Evolutionary conservation across 2,888 invertebrate species (phyloP).

Genomic region (Camponotus fellah): DNA sequence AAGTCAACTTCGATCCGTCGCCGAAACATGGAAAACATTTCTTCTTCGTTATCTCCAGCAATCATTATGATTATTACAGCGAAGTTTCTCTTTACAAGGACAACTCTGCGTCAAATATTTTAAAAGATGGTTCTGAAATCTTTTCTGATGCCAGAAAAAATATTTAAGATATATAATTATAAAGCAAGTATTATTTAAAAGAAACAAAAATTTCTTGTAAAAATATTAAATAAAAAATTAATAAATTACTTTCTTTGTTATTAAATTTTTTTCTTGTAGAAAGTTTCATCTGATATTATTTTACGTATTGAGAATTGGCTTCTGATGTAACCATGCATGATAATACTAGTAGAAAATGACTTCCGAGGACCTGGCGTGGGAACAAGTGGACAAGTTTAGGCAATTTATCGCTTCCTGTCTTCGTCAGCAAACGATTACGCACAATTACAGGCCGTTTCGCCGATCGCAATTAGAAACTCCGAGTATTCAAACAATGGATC

Average conservation of each 20-base stretch:
- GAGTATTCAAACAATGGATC: slow-evolving; percentile 41
- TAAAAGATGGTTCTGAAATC: not conserved
- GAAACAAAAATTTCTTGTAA: not conserved
- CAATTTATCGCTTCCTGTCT: slow-evolving; percentile 45
- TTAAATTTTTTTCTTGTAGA: not conserved
- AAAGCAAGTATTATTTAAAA: not conserved
- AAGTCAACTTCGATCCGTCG: slow-evolving; percentile 40
- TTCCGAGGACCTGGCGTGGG: slow-evolving; percentile 4
- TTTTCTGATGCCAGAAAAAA: not conserved
- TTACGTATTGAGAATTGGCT: not conserved
- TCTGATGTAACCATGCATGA: not conserved
- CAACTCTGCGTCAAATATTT: not conserved
- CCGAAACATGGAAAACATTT: slow-evolving; percentile 37
- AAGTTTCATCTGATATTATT: not conserved
- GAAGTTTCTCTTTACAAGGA: not conserved
- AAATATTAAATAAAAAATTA: not conserved
- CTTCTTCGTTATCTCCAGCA: slow-evolving; percentile 15
- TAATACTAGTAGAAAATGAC: not conserved
- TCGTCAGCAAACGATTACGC: not conserved
- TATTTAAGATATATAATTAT: not conserved
- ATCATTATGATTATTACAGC: slow-evolving; percentile 25
- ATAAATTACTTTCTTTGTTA: not conserved
- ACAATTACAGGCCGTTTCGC: slow-evolving; percentile 58
- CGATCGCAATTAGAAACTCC: slow-evolving; percentile 48
- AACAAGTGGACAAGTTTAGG: slow-evolving; percentile 13